Evolutionary conservation across 2,797 vertebrate genomes (phyloP).

Genomic region (Acipenser oxyrinchus): DNA sequence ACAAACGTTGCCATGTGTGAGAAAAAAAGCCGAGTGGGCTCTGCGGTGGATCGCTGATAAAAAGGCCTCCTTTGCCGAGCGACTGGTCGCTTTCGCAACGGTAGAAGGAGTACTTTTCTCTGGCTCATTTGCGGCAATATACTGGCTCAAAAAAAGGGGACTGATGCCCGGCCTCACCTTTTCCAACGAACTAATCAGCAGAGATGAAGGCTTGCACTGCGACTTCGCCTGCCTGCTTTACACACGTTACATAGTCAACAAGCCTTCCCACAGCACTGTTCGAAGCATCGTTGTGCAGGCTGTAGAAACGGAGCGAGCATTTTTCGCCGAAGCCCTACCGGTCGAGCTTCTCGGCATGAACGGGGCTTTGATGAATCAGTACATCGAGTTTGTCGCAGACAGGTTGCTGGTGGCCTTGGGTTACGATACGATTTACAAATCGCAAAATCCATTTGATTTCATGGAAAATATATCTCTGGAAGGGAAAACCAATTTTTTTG

Average conservation of each 20-base stretch:
- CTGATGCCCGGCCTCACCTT: constrained; percentile 96
- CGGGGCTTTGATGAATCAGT: constrained; percentile 82
- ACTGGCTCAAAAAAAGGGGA: constrained; percentile 95
- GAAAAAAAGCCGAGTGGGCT: constrained; percentile 97
- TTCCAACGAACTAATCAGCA: constrained; percentile 91
- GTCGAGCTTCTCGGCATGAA: constrained; percentile 97
- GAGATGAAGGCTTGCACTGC: constrained; percentile 92
- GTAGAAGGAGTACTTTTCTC: constrained; percentile 98
- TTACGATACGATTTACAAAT: constrained; percentile 79
- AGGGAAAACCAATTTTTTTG: constrained; percentile 97
- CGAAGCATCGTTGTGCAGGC: constrained; percentile 69
- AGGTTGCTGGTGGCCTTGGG: constrained; percentile 85
- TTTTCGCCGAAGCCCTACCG: constrained; percentile 82
- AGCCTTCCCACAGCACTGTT: constrained; percentile 69
- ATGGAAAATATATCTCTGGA: constrained; percentile 98
- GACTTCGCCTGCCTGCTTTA: constrained; percentile 97
- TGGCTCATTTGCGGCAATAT: constrained; percentile 90
- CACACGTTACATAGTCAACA: constrained; percentile 75
- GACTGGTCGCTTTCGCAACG: constrained; percentile 73
- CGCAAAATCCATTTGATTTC: constrained; percentile 94
- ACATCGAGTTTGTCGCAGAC: constrained; percentile 94
- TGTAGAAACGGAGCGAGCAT: constrained; percentile 89
- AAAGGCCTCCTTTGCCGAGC: constrained; percentile 71
- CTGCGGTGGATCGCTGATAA: constrained; percentile 89
- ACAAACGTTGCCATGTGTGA: constrained; percentile 86